Evolutionary conservation across 2,797 vertebrate genomes (phyloP), one percentile per base, ranked within the genome.

Genomic region (Chaenodraco wilsoni): DNA sequence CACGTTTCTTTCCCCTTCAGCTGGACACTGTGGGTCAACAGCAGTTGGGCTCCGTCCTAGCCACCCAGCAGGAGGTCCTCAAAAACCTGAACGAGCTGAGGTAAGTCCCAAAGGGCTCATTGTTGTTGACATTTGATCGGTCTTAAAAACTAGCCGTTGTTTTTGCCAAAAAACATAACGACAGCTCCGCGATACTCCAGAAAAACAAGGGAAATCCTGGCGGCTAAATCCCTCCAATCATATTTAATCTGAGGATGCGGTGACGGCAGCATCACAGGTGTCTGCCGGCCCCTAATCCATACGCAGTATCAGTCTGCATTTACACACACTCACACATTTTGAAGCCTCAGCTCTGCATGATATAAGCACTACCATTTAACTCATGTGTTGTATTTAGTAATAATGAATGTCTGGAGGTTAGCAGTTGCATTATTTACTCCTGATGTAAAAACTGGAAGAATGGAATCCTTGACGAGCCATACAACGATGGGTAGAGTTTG

Each of bases 31-130:
- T 93, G 19, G 93, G 88, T 49, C 95, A 96, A 74, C 95, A 96
- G 65, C 96, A 96, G 84, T 50, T 98, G 55, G 93, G 95, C 51
- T 91, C 88, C 0, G 61, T 99, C 16, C 66, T 96, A 48, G 91
- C 92, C 74, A 92, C 89, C 52, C 97, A 99, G 85, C 96, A 97
- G 49, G 97, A 99, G 69, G 94, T 98, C 58, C 86, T 99, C 67
- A 95, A 91, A 89, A 96, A 94, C 85, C 91, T 99, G 37, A 95
- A 94, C 14, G 97, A 99, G 72, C 81, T 99, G 74, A 97, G 93
- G 98, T 99, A 89, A 96, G 93, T 46, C 31, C 54, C 50, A 62
- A 19, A 70, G 19, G 2, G 1, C 2, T 40, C 31, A 17, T 48
- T 76, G 72, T 72, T 71, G 51, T 65, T 78, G 46, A 64, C 5